Conservation (phyloP, 2,888 invertebrate species). For the Lepas anatifera region DNA sequence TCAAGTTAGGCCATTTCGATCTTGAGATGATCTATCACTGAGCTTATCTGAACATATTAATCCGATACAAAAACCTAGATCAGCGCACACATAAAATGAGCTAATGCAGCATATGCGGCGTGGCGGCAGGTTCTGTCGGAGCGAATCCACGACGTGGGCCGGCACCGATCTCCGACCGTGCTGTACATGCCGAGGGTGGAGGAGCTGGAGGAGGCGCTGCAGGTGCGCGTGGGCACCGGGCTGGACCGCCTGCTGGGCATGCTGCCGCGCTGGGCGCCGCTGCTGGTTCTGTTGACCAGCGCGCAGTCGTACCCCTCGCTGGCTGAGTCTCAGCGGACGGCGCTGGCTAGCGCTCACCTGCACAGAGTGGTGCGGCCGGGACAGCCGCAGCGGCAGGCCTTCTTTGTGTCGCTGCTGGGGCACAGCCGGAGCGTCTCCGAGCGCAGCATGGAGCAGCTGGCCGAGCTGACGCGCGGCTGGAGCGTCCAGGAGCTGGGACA, state of each 20-base stretch:
- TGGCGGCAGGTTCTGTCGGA: neutral
- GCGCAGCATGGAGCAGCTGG: neutral
- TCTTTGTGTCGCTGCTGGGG: neutral
- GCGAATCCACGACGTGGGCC: slow-evolving; percentile 6
- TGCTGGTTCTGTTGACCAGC: slow-evolving; percentile 8
- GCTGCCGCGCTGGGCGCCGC: slow-evolving; percentile 12
- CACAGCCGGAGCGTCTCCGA: neutral
- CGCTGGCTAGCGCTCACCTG: neutral
- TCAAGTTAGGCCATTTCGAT: too few relatives aligned
- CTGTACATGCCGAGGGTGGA: slow-evolving; percentile 3
- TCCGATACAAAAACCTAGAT: too few relatives aligned
- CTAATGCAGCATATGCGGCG: too few relatives aligned
- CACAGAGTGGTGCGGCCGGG: slow-evolving; percentile 4
- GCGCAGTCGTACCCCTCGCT: neutral
- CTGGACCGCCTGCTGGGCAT: slow-evolving; percentile 7
- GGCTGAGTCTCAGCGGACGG: neutral
- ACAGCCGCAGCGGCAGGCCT: neutral
- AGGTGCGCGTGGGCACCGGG: neutral
- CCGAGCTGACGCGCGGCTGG: neutral
- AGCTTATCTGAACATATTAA: too few relatives aligned
- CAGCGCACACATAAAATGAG: too few relatives aligned
- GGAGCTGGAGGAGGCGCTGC: slow-evolving; percentile 7
- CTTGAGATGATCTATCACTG: too few relatives aligned
- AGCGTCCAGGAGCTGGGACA: slow-evolving; percentile 7
- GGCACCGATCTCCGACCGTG: neutral